Conservation (phyloP, 2,888 invertebrate genomes). For the Nemotelus nigrinus region DNA sequence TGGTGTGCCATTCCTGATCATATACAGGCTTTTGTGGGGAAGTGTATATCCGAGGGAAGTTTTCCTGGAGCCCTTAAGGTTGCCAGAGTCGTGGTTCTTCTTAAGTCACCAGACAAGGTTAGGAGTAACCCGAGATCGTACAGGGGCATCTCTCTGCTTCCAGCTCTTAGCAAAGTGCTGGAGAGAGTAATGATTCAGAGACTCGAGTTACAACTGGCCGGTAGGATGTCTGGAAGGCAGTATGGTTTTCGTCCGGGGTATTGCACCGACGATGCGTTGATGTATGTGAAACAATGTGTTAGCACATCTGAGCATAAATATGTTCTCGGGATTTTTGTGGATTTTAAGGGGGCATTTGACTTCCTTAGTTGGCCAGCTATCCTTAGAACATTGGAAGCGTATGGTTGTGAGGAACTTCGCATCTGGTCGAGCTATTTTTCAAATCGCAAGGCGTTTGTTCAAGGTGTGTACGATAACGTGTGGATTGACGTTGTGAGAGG, state of each 20-base stretch:
- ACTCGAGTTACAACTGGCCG: neutral
- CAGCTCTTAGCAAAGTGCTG: slow-evolving; percentile 4
- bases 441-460: neutral
- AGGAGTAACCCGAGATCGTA: neutral
- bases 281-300: neutral
- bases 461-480: slow-evolving; percentile 4
- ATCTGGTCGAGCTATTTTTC: neutral
- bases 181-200: neutral
- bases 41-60: neutral
- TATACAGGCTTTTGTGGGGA: neutral
- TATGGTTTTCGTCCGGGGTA: neutral
- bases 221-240: neutral
- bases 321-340: slow-evolving; percentile 1
- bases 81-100: too few relatives aligned
- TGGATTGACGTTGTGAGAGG: neutral
- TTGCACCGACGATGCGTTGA: neutral
- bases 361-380: neutral
- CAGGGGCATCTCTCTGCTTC: neutral
- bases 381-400: neutral
- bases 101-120: neutral
- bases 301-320: neutral
- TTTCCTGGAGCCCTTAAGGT: neutral
- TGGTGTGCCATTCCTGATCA: slow-evolving; percentile 1
- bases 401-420: neutral
- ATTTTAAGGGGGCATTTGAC: neutral